These are phyloP conservation scores for Lacerta viridis DNA, from an alignment of 2,797 vertebrate species.

Conservation along the genomic window DNA sequence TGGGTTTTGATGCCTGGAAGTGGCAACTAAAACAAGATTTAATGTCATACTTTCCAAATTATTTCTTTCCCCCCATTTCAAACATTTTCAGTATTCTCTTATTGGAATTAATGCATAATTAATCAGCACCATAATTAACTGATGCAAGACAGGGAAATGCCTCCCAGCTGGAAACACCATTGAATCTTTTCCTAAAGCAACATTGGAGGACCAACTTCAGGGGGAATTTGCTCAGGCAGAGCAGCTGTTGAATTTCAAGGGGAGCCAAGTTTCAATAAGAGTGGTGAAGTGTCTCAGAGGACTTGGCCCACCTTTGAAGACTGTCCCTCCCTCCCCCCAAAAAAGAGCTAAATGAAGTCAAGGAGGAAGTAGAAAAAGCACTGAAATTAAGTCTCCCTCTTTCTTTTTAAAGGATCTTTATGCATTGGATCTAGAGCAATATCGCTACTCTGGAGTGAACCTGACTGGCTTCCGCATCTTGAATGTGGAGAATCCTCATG, in stretches of 20 bases:
- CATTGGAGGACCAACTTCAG: background rate
- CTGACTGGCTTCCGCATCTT: conserved; percentile 98
- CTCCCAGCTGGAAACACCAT: background rate
- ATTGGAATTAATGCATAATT: conserved; percentile 22
- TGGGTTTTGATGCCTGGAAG: background rate
- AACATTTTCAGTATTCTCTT: background rate
- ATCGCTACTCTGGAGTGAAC: conserved; percentile 98
- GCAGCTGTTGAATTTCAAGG: background rate
- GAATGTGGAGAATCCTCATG: conserved; percentile 96
- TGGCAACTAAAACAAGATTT: background rate
- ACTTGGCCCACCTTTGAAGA: background rate
- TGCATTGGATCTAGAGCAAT: conserved; percentile 96
- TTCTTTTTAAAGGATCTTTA: conserved; percentile 90
- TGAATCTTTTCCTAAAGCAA: background rate
- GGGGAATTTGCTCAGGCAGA: background rate
- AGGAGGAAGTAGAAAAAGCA: background rate
- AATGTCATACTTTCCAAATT: background rate
- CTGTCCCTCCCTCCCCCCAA: background rate
- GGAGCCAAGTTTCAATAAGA: background rate
- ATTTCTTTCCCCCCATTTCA: background rate
- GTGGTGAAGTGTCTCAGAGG: background rate
- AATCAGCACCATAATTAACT: conserved; percentile 8
- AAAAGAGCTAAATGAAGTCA: accelerated
- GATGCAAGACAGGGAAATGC: conserved; percentile 9
- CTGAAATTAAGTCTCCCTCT: conserved; percentile 38